A percentile compares a stretch with the other conserved stretches of the same genome.
These are phyloP conservation scores for Acanthurus lineatus DNA, from an alignment of 2,797 vertebrate species.

Conservation along the genomic window DNA sequence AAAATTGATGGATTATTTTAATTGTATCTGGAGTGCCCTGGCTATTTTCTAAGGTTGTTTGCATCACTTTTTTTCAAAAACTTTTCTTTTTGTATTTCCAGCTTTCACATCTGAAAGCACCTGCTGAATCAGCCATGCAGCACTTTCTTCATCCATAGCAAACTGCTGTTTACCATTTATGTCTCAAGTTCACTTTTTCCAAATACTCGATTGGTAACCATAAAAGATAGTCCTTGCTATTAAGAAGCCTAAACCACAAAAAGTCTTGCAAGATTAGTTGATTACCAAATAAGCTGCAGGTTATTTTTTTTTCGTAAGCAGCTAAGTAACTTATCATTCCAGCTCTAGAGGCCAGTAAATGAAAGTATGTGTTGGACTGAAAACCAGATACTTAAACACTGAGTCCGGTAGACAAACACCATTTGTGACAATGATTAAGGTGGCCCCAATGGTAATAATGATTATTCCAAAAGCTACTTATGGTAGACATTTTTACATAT, in stretches of 20 bases:
- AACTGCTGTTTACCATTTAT: background rate
- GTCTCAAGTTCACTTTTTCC: background rate
- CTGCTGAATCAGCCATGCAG: too few species aligned
- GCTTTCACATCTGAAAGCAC: too few species aligned
- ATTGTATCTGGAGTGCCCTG: too few species aligned
- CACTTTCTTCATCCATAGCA: too few species aligned
- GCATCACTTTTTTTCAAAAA: too few species aligned
- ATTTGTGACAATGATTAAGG: too few species aligned
- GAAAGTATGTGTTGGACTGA: background rate
- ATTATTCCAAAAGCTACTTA: too few species aligned
- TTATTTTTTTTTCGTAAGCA: background rate
- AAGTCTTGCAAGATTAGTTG: background rate
- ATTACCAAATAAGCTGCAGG: background rate
- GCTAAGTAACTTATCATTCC: background rate
- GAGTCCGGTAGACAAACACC: background rate
- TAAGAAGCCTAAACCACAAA: background rate
- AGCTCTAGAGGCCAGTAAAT: background rate
- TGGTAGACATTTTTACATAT: too few species aligned
- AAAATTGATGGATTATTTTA: too few species aligned
- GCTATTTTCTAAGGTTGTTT: too few species aligned
- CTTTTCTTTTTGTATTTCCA: too few species aligned
- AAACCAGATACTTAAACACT: background rate
- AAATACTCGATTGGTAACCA: background rate
- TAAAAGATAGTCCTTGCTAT: background rate
- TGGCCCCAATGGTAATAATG: too few species aligned